A percentile compares a stretch with the other conserved stretches of the same genome.
phyloP scores from a whole-genome alignment of 2,888 invertebrate genomes.

The Drosophila tanythrix region DNA sequence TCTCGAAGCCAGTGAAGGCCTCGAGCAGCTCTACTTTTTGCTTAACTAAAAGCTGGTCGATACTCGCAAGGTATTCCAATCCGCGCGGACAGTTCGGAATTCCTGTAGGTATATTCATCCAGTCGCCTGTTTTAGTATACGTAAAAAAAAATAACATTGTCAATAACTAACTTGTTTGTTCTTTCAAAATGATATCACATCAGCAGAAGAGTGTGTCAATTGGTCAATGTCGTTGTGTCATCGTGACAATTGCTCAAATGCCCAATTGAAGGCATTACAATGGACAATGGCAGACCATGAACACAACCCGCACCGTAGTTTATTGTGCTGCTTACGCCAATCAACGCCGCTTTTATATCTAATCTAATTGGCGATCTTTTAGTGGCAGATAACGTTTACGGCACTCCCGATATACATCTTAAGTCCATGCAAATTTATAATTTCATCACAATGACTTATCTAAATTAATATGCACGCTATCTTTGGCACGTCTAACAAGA shows the following conservation, averaged over 20 bases:
- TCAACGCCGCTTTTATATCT: conserved; percentile 49
- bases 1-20: conserved; percentile 93
- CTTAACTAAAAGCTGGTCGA: conserved; percentile 93
- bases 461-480: conserved; percentile 16
- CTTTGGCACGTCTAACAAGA: conserved; percentile 18
- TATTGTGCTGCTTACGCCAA: conserved; percentile 44
- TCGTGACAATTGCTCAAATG: conserved; percentile 58
- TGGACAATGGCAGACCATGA: conserved; percentile 36
- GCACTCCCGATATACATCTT: conserved; percentile 25
- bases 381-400: conserved; percentile 42
- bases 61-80: conserved; percentile 95
- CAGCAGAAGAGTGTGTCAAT: conserved; percentile 64
- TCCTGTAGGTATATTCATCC: conserved; percentile 92
- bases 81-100: conserved; percentile 92
- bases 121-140: conserved; percentile 88
- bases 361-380: conserved; percentile 44
- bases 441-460: conserved; percentile 56
- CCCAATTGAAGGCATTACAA: conserved; percentile 62
- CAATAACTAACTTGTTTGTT: background rate
- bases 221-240: conserved; percentile 67
- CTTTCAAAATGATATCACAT: conserved; percentile 15
- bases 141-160: conserved; percentile 10
- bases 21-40: conserved; percentile 91
- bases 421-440: conserved; percentile 35
- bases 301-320: conserved; percentile 27